These are phyloP conservation scores for Tichodroma muraria DNA, from an alignment of 2,113 vertebrate genomes.

Conservation along the genomic window DNA sequence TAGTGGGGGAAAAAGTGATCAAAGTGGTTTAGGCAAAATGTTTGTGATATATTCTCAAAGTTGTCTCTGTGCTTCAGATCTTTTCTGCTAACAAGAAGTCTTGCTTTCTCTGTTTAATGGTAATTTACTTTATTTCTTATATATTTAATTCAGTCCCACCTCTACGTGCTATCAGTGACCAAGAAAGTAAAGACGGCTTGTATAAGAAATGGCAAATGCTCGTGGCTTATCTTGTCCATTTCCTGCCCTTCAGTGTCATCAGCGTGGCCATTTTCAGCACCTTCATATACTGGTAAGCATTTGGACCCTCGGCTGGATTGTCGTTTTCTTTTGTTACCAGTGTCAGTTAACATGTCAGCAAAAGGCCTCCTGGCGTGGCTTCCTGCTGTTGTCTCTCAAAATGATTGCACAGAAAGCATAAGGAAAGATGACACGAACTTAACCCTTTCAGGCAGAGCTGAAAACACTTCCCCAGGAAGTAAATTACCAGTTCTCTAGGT, in stretches of 20 bases:
- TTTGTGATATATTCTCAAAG: neutral
- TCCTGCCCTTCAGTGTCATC: constrained; percentile 87
- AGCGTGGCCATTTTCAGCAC: constrained; percentile 79
- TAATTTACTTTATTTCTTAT: neutral
- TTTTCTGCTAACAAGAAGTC: neutral
- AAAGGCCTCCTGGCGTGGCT: neutral
- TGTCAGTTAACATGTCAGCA: neutral
- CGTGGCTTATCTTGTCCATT: constrained; percentile 87
- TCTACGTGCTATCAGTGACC: constrained; percentile 86
- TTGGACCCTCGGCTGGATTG: neutral
- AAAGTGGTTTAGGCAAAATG: neutral
- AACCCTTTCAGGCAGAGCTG: neutral
- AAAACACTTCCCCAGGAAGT: neutral
- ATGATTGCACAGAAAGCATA: neutral
- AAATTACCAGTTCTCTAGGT: neutral
- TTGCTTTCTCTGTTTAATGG: neutral
- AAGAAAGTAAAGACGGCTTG: constrained; percentile 91
- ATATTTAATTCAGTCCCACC: constrained; percentile 74
- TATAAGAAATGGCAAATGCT: constrained; percentile 97
- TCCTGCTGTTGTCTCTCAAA: neutral
- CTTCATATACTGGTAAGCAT: constrained; percentile 89
- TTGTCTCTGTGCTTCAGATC: neutral
- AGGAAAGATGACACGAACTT: neutral
- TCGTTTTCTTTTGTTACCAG: neutral
- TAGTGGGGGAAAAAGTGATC: neutral